Base-by-base conservation (phyloP, 2,797 vertebrate species). In the Kryptolebias ocellatus region DNA sequence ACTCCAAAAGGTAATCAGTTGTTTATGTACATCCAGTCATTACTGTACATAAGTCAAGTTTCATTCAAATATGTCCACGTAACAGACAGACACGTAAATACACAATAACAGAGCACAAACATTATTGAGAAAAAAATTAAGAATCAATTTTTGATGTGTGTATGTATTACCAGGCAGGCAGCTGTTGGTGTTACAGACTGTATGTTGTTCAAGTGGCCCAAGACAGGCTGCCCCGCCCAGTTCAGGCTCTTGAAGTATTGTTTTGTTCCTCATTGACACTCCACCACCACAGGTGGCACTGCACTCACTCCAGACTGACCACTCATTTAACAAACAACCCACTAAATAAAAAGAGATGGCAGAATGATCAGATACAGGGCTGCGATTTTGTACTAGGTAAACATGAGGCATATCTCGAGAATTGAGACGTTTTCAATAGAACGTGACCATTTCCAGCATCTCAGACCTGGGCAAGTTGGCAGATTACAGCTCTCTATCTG, bases 301-400 rank as follows among this genome's bases (percentile, higher is more conserved):
- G 86, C 95, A 96, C 46, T 91, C 79, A 14, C 90, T 95, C 95
- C 95, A 96, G 1, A 79, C 17, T 0, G 95, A 93, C 95, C 95
- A 96, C 2, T 90, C 82, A 4, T 93, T 93, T 69, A 95, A 17
- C 58, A 87, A 75, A 83, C 95, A 96, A 4, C 67, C 87, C 16
- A 8, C 95, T 96, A 60, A 3, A 65, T 16, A 37, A n/a, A 29
- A 31, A 52, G 2, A 74, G 15, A n/a, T 6, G 34, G 60, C 0
- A 20, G 9, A 64, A 8, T 11, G 1, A 52, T 8, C 12, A 46
- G 1, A 44, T 15, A 16, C 1, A 20, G 10, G 6, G 2, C 2
- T 27, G 27, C 16, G 4, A 46, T 59, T 34, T 6, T 51, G 56
- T 16, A 57, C 15, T 44, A 15, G 37, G 20, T 24, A 44, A 10